These are phyloP conservation scores for Centropristis striata DNA, from an alignment of 2,113 vertebrate species.

Conservation along the genomic window DNA sequence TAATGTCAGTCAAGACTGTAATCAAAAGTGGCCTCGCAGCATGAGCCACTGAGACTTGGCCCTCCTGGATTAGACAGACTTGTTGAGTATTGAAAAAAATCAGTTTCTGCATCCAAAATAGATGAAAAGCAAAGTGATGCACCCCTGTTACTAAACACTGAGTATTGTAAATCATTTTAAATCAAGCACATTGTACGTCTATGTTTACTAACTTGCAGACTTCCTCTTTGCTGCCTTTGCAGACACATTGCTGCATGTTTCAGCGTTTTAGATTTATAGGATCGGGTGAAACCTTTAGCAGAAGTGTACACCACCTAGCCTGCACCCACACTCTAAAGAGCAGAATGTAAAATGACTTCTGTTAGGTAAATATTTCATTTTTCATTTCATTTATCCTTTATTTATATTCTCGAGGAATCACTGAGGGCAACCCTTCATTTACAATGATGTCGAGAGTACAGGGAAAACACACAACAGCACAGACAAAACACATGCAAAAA, in stretches of 20 bases:
- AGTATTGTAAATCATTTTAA: not conserved
- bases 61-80: conserved; percentile 54
- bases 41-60: conserved; percentile 50
- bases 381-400: no score
- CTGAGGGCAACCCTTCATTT: no score
- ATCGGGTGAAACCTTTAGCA: not conserved
- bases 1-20: conserved; percentile 55
- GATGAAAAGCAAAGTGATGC: not conserved
- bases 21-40: conserved; percentile 67
- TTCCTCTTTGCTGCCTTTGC: not conserved
- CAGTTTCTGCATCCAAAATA: not conserved
- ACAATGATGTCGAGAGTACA: no score
- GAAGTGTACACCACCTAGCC: not conserved
- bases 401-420: no score
- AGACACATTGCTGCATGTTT: not conserved
- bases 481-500: no score
- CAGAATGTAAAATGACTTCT: not conserved
- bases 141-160: not conserved
- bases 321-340: not conserved
- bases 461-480: no score
- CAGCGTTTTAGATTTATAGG: not conserved
- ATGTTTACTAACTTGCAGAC: not conserved
- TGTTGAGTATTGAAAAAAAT: conserved; percentile 39
- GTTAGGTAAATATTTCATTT: not conserved
- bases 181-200: not conserved